Conservation (phyloP, 2,888 invertebrate species). For the Eucera pruinosa region DNA sequence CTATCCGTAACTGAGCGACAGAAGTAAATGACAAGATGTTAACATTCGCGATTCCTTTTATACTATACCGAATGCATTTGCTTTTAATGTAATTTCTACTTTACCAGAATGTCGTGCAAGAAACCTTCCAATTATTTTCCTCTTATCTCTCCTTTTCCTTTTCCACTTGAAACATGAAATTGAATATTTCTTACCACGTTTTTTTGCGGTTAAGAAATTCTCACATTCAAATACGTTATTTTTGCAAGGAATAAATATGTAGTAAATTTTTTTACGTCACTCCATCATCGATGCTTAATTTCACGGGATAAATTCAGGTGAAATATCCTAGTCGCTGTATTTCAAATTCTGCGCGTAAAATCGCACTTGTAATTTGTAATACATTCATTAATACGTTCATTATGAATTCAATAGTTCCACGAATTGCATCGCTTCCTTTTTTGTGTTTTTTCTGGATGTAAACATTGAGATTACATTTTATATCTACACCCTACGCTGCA, state of each 20-base stretch:
- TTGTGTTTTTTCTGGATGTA: too few species aligned
- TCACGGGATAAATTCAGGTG: too few species aligned
- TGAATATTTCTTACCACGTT: not conserved
- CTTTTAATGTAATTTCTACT: slow-evolving; percentile 7
- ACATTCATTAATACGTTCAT: too few species aligned
- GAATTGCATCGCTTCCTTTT: too few species aligned
- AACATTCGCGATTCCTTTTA: not conserved
- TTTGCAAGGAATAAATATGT: not conserved
- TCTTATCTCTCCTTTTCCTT: not conserved
- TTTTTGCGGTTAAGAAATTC: slow-evolving; percentile 1
- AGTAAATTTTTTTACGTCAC: too few species aligned
- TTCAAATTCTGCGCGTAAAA: too few species aligned
- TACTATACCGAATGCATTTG: not conserved
- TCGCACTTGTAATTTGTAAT: too few species aligned
- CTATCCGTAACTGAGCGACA: not conserved
- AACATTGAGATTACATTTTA: too few species aligned
- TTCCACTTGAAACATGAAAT: not conserved
- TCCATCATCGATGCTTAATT: not conserved
- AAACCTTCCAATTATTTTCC: not conserved
- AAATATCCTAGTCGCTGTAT: too few species aligned
- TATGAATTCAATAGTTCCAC: too few species aligned
- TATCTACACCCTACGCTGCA: too few species aligned
- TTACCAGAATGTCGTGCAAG: not conserved
- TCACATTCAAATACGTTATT: not conserved
- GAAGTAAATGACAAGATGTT: slow-evolving; percentile 11